Conservation (phyloP, 2,888 invertebrate species). For the Drosophila mimica region DNA sequence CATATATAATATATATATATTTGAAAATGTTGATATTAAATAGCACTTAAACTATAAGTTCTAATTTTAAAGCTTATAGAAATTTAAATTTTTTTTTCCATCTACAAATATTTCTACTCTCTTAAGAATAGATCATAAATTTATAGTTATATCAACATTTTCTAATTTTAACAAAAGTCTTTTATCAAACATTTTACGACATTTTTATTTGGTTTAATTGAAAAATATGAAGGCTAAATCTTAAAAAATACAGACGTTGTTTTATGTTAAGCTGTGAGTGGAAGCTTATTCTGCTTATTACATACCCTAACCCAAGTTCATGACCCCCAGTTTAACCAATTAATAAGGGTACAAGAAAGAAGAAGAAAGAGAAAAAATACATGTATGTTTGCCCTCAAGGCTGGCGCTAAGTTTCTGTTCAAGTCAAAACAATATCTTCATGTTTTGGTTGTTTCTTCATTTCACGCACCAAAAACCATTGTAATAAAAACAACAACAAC, state of each 20-base stretch:
- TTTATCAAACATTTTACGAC: background rate
- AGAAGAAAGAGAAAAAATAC: background rate
- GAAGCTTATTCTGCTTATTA: background rate
- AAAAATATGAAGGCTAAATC: background rate
- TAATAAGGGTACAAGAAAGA: too few species aligned
- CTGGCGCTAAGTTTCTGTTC: conserved; percentile 64
- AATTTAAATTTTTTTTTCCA: background rate
- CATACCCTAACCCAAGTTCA: background rate
- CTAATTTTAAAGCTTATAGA: background rate
- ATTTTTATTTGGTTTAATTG: background rate
- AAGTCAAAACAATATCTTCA: conserved; percentile 26
- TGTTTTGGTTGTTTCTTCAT: conserved; percentile 8
- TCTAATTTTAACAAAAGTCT: background rate
- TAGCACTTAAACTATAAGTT: accelerated
- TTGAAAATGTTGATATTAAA: background rate
- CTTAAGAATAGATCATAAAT: background rate
- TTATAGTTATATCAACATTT: background rate
- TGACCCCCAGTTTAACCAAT: background rate
- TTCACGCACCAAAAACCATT: background rate
- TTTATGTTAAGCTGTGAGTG: background rate
- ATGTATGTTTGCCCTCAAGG: conserved; percentile 41
- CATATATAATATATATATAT: background rate
- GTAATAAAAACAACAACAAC: background rate
- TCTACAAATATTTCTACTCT: background rate
- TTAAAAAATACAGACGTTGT: background rate